A percentile compares a stretch with the other conserved stretches of the same genome.
phyloP scores from a whole-genome alignment of 2,113 vertebrate genomes.

The Pachypanchax playfairii region DNA sequence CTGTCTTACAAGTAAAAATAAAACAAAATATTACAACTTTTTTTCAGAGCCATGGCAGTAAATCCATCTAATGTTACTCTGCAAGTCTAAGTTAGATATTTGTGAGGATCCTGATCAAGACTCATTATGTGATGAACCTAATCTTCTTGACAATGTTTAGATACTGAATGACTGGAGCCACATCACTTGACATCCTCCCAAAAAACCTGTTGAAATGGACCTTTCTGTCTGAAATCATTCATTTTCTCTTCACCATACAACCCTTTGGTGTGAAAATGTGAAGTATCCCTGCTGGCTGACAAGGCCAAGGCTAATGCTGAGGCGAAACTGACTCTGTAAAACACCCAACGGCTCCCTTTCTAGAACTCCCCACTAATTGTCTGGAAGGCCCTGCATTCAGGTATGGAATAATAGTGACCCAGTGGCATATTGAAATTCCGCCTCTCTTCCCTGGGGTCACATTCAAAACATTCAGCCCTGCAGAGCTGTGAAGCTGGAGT shows the following conservation, averaged over 20 bases:
- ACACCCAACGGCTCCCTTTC: conserved; percentile 59
- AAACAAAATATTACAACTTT: no score
- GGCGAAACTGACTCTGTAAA: conserved; percentile 60
- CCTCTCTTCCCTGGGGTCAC: conserved; percentile 63
- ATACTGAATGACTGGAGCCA: conserved; percentile 32
- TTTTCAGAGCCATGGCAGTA: no score
- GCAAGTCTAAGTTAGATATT: no score
- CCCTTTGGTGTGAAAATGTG: conserved; percentile 52
- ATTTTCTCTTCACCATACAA: conserved; percentile 33
- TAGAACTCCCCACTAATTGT: conserved; percentile 75
- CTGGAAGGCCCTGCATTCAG: conserved; percentile 71
- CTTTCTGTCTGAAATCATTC: conserved; percentile 37
- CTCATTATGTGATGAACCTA: not conserved
- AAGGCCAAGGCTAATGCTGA: conserved; percentile 51
- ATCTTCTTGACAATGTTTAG: conserved; percentile 26
- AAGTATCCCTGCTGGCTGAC: conserved; percentile 51
- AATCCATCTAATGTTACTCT: no score
- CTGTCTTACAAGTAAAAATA: no score
- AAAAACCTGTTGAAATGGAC: conserved; percentile 63
- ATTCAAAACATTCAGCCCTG: conserved; percentile 60
- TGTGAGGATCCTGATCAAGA: no score
- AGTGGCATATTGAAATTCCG: conserved; percentile 65
- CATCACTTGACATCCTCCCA: conserved; percentile 46
- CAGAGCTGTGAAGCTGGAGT: conserved; percentile 57
- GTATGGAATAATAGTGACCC: conserved; percentile 70